These are phyloP conservation scores for Diadromus collaris DNA, from an alignment of 2,888 invertebrate genomes.

Conservation along the genomic window DNA sequence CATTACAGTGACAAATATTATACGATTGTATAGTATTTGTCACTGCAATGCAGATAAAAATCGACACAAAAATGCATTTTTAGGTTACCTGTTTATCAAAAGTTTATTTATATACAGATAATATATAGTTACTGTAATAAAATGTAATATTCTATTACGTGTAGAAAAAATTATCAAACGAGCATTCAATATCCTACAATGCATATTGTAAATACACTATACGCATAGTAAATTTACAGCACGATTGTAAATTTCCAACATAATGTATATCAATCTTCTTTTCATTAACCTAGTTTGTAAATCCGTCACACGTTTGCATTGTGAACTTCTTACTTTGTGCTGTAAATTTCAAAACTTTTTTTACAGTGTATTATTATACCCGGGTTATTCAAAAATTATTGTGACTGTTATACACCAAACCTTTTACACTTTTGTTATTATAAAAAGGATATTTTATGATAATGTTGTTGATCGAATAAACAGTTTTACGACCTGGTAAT, in stretches of 20 bases:
- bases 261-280: neutral
- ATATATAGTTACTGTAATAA: neutral
- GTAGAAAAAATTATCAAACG: conserved; percentile 5
- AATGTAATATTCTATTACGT: conserved; percentile 1
- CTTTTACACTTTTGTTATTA: no score
- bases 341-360: neutral
- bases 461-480: no score
- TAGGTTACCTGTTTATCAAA: neutral
- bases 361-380: neutral
- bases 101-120: neutral
- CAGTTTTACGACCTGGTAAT: no score
- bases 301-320: neutral
- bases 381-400: no score
- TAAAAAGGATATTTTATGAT: no score
- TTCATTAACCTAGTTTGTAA: neutral
- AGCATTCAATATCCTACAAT: neutral
- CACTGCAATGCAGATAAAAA: neutral
- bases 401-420: no score
- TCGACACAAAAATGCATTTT: neutral
- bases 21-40: neutral
- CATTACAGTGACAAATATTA: neutral
- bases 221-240: neutral
- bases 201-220: neutral
- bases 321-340: neutral
- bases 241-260: neutral